Base-by-base conservation (phyloP, 2,113 vertebrate species). In the Dicaeum eximium region DNA sequence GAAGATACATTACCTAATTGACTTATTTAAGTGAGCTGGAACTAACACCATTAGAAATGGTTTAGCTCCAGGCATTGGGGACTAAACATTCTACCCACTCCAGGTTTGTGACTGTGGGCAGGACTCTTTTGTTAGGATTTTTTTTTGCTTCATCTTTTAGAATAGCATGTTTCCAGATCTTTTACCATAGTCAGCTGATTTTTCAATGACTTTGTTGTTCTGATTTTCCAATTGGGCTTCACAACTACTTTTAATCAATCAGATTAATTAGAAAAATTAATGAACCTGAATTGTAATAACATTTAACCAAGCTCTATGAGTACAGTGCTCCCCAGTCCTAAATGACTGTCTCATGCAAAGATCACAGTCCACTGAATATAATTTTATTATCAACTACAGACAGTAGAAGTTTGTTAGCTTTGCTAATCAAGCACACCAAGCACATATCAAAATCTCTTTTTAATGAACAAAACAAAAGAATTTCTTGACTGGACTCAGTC, bases 241-340 rank as follows among this genome's bases (percentile, higher is more conserved):
- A 58, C 58, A 77, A 71, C 17, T 80, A 77, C 58, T 93, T 92
- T 90, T 56, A 95, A 92, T 93, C 72, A 86, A 84, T 92, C 62
- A 87, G 50, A 94, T 95, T 94, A 96, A 93, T 95, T 96, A 88
- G 64, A 86, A 93, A 93, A 94, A 88, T 78, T 86, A 88, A 88
- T 89, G 88, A 94, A 84, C 83, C 57, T 6, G 10, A 92, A 71
- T 67, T 92, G 69, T 48, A 96, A 84, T 92, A 95, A 92, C 48
- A 84, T 92, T 95, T 92, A 93, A 74, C 35, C 72, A 91, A 92
- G 35, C 47, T 74, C 30, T 60, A 4, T n/a, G 57, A 86, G 48
- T 78, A 80, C 47, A 95, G 48, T 62, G 33, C 80, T 95, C 81
- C 67, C 47, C 5, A 5, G 65, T 93, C 62, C 61, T 86, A 80